Conservation (phyloP, 2,888 invertebrate species). For the Marronus borbonicus region DNA sequence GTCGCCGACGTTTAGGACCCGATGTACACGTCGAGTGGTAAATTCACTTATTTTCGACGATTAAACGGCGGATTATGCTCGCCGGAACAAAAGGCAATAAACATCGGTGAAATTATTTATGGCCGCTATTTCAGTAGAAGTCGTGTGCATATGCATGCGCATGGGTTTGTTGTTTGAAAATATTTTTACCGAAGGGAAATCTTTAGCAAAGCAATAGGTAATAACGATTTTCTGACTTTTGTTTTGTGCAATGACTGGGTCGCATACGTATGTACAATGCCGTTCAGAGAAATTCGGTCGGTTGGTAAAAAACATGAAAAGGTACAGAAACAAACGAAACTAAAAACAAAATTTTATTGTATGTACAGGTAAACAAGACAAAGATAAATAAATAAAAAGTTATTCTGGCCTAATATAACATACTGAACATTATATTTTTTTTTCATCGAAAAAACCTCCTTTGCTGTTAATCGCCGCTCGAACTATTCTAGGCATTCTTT, state of each 20-base stretch:
- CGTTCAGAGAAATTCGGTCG: too few species aligned
- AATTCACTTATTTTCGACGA: constrained; percentile 47
- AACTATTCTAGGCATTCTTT: too few species aligned
- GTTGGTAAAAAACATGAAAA: too few species aligned
- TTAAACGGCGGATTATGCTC: constrained; percentile 37
- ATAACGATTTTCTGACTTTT: constrained; percentile 24
- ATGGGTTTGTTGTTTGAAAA: constrained; percentile 38
- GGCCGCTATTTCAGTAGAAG: constrained; percentile 36
- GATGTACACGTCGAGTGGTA: constrained; percentile 38
- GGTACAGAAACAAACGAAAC: too few species aligned
- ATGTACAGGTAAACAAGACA: too few species aligned
- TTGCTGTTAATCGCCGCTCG: too few species aligned
- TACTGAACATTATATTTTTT: too few species aligned
- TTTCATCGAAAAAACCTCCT: too few species aligned
- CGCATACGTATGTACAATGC: neutral
- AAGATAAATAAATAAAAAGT: too few species aligned
- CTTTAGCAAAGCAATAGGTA: constrained; percentile 25
- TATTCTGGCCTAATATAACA: too few species aligned
- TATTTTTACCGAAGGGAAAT: constrained; percentile 40
- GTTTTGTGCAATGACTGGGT: neutral
- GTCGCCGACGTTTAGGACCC: constrained; percentile 5
- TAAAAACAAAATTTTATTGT: too few species aligned
- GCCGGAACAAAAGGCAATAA: constrained; percentile 46
- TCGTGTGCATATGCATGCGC: constrained; percentile 33
- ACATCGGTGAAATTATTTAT: constrained; percentile 45